Percentiles rank a stretch among this genome's conserved stretches.
These are phyloP conservation scores for Tipula vernalis DNA, from an alignment of 2,888 invertebrate genomes.

Conservation along the genomic window DNA sequence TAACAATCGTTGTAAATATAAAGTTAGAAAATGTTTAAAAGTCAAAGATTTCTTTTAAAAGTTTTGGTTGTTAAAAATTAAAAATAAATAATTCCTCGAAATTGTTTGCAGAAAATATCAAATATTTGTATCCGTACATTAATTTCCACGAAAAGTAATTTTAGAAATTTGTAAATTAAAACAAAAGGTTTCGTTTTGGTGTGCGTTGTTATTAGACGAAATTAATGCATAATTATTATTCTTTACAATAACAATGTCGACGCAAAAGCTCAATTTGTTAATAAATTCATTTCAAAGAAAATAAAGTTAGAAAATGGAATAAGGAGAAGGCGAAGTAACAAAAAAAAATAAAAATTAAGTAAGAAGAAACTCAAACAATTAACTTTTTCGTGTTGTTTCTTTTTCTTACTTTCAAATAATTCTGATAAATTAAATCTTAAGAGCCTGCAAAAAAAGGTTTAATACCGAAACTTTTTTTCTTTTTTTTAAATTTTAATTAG, in stretches of 20 bases:
- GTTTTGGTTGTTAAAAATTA: not conserved
- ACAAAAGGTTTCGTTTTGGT: not conserved
- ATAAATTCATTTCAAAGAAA: not conserved
- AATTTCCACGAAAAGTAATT: not conserved
- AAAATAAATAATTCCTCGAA: not conserved
- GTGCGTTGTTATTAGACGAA: not conserved
- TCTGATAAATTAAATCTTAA: not conserved
- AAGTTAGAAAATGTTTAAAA: not conserved
- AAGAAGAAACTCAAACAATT: not conserved
- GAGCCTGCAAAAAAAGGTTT: conserved; percentile 4
- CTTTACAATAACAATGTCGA: not conserved
- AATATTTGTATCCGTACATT: not conserved
- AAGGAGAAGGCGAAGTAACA: not conserved
- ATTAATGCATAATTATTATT: not conserved
- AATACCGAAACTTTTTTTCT: not conserved
- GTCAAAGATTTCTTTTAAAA: not conserved
- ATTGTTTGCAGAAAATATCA: not conserved
- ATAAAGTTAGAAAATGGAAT: not conserved
- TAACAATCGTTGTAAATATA: not conserved
- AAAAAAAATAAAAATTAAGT: not conserved
- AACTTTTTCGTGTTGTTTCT: not conserved
- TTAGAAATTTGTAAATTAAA: not conserved
- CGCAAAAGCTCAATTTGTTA: not conserved
- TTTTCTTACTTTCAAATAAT: not conserved
- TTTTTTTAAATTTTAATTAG: not conserved